Evolutionary conservation across 1,140 invertebrate species (phyloP).

Genomic region (Neotoxoptera formosana): DNA sequence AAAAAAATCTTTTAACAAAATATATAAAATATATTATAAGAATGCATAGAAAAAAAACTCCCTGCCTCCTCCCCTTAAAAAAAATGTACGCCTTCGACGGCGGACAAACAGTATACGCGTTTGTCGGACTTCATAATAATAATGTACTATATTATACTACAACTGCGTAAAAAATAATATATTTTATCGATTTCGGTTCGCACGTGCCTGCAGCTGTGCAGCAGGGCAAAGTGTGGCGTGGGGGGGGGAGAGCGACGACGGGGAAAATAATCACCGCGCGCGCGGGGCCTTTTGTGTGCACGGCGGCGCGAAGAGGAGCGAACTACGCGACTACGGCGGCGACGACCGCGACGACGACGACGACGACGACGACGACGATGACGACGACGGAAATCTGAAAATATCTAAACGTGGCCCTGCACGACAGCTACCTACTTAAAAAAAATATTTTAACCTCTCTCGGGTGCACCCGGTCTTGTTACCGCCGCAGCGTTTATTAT

Average conservation of each 20-base stretch:
- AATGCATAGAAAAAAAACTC: background rate
- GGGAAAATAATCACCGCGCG: background rate
- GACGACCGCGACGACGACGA: background rate
- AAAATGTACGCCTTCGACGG: background rate
- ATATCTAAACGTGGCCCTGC: background rate
- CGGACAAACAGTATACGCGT: background rate
- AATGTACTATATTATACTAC: background rate
- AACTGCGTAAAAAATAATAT: background rate
- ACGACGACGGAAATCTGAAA: constrained; percentile 25
- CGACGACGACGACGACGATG: background rate
- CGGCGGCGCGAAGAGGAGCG: background rate
- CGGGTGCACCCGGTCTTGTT: background rate
- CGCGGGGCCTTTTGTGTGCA: background rate
- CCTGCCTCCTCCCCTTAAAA: background rate
- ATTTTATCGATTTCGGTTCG: constrained; percentile 6
- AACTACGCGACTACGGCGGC: background rate
- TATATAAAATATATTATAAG: background rate
- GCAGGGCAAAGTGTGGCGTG: background rate
- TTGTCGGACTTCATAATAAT: background rate
- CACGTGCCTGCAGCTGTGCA: background rate
- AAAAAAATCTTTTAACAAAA: background rate
- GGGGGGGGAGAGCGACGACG: background rate
- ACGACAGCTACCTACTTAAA: background rate
- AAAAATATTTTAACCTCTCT: background rate
- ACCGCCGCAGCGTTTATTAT: background rate